These are phyloP conservation scores for Cryptotermes secundus DNA, from an alignment of 1,140 invertebrate genomes.

Conservation along the genomic window DNA sequence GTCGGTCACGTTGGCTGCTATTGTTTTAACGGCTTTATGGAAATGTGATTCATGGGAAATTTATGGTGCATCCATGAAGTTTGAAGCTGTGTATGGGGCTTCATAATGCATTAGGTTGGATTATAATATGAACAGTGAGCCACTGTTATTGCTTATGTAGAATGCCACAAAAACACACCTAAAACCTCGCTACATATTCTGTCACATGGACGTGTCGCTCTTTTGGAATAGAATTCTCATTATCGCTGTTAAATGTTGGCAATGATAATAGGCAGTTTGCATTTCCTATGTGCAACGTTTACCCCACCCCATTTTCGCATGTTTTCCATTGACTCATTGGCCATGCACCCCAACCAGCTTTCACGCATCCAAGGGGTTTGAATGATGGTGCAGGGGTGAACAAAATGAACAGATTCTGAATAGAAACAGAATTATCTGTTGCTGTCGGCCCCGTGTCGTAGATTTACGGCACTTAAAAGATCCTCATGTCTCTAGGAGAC, in stretches of 20 bases:
- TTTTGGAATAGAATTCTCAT: background rate
- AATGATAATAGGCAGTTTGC: background rate
- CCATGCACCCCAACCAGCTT: background rate
- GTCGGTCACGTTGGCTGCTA: background rate
- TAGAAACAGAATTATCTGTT: no score
- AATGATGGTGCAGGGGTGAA: background rate
- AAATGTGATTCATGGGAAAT: background rate
- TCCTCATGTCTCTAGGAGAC: no score
- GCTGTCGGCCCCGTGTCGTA: no score
- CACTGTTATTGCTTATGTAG: background rate
- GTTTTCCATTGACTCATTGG: conserved; percentile 2
- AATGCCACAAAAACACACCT: background rate
- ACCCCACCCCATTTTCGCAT: background rate
- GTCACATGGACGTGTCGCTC: background rate
- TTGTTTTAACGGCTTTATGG: background rate
- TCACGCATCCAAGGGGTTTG: background rate
- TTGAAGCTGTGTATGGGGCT: background rate
- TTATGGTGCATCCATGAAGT: background rate
- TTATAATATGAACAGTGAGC: background rate
- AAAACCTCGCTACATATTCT: background rate
- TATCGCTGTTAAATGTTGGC: background rate
- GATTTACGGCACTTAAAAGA: no score
- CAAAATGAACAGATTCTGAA: background rate
- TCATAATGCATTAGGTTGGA: background rate
- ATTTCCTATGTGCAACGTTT: background rate